Evolutionary conservation across 2,113 vertebrate species (phyloP).

Genomic region (Crotophaga sulcirostris): DNA sequence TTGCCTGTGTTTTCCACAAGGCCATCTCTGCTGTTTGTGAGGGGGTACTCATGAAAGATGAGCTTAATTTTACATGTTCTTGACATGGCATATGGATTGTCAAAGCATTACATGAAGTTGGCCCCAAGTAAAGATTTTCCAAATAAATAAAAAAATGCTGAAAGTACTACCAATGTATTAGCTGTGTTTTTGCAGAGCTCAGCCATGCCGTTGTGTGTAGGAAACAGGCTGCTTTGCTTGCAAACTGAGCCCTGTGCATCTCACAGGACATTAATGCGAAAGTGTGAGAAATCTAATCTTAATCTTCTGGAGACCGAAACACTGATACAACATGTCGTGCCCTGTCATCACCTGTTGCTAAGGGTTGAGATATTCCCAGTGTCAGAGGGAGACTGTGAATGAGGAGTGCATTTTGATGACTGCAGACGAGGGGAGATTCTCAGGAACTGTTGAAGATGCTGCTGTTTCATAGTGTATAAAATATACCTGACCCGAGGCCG

Average conservation of each 20-base stretch:
- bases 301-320: slow-evolving; percentile 11
- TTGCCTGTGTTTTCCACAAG: neutral
- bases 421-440: slow-evolving; percentile 7
- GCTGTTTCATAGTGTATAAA: neutral
- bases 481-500: slow-evolving; percentile 11
- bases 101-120: neutral
- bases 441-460: neutral
- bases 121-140: neutral
- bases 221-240: neutral
- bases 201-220: fast-evolving
- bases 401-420: slow-evolving; percentile 52
- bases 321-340: slow-evolving; percentile 30
- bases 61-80: neutral
- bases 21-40: neutral
- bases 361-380: slow-evolving; percentile 33
- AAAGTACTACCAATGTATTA: neutral
- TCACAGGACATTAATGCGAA: slow-evolving; percentile 30
- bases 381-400: neutral
- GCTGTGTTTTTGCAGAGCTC: neutral
- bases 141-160: neutral
- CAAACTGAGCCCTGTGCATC: neutral
- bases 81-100: neutral
- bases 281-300: slow-evolving; percentile 16
- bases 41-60: neutral
- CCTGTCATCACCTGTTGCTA: slow-evolving; percentile 60